Conservation (phyloP, 2,113 vertebrate species). For the Dasyornis broadbenti region DNA sequence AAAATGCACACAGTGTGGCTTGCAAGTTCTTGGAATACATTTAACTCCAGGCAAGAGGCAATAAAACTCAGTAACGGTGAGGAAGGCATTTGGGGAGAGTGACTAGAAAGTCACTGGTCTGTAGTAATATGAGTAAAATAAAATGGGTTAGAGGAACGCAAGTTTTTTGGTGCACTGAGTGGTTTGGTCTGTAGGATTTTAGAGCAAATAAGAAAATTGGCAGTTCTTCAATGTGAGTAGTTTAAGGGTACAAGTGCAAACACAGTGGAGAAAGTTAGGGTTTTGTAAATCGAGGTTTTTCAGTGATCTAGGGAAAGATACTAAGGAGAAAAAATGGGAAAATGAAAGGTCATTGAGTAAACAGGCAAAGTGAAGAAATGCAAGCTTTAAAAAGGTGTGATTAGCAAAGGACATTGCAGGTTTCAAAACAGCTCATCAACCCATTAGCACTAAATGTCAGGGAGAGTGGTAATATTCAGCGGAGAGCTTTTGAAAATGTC, state of each 20-base stretch:
- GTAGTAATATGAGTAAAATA: not conserved
- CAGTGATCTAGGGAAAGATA: not conserved
- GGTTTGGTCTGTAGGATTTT: not conserved
- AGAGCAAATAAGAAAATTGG: not conserved
- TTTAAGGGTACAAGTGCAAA: not conserved
- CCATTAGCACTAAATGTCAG: not conserved
- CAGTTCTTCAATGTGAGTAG: not conserved
- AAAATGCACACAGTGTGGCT: not conserved
- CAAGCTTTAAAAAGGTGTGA: not conserved
- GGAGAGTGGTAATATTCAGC: not conserved
- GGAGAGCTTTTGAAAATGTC: not conserved
- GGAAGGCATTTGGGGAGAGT: not conserved
- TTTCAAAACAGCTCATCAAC: not conserved
- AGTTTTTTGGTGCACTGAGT: not conserved
- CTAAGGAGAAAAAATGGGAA: not conserved
- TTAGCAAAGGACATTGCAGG: not conserved
- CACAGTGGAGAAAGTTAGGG: not conserved
- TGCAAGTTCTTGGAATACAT: not conserved
- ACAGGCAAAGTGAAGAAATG: not conserved
- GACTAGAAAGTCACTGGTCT: not conserved
- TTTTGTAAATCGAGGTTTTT: not conserved
- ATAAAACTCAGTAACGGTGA: not conserved
- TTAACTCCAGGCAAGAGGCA: accelerated
- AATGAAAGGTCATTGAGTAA: not conserved
- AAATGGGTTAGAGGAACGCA: not conserved